phyloP scores from a whole-genome alignment of 2,888 invertebrate species.

The Dynastes tityus region DNA sequence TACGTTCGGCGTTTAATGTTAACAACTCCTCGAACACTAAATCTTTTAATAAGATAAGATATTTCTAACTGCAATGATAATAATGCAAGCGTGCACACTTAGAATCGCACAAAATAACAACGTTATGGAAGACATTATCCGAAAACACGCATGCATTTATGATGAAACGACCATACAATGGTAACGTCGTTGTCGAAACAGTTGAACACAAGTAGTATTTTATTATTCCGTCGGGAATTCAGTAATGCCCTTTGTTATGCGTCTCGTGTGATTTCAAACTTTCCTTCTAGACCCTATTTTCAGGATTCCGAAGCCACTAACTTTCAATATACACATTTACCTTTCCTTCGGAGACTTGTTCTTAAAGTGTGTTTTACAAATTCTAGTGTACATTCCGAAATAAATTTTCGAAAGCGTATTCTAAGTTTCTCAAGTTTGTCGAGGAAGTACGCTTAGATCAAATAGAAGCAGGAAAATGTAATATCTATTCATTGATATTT shows the following conservation, averaged over 20 bases:
- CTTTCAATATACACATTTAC: constrained; percentile 47
- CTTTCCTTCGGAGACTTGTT: constrained; percentile 44
- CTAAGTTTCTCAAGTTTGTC: constrained; percentile 8
- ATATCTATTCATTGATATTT: background rate
- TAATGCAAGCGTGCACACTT: background rate
- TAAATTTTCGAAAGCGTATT: constrained; percentile 22
- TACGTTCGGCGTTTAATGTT: too few species aligned
- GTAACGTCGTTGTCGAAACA: background rate
- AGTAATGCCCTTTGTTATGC: constrained; percentile 44
- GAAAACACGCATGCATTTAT: constrained; percentile 12
- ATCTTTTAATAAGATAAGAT: too few species aligned
- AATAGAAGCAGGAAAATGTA: background rate
- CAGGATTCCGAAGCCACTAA: constrained; percentile 44
- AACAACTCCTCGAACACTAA: too few species aligned
- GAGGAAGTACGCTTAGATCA: background rate
- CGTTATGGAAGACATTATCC: background rate
- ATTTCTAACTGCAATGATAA: background rate
- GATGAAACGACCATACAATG: constrained; percentile 19
- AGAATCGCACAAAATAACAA: background rate
- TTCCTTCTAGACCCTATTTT: constrained; percentile 43
- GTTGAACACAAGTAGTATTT: constrained; percentile 41
- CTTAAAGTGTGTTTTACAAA: constrained; percentile 45
- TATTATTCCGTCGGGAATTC: constrained; percentile 40
- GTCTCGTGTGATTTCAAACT: constrained; percentile 45
- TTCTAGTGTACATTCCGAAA: constrained; percentile 23